These are phyloP conservation scores for Syngnathoides biaculeatus DNA, from an alignment of 2,113 vertebrate genomes.

Conservation along the genomic window DNA sequence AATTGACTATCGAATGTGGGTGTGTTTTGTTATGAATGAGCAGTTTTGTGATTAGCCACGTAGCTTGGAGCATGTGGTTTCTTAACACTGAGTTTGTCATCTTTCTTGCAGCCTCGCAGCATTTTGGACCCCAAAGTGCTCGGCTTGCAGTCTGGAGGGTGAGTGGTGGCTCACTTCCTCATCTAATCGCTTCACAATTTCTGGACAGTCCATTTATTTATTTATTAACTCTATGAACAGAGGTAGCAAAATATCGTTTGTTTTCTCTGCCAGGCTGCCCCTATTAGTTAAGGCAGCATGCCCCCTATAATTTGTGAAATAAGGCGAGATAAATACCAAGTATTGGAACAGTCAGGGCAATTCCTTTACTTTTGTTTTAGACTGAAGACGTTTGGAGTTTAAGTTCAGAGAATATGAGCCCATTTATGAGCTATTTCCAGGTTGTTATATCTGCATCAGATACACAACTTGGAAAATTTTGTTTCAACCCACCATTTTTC, in stretches of 20 bases:
- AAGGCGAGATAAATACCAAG: not conserved
- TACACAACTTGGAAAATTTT: no score
- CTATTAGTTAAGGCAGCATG: constrained; percentile 1
- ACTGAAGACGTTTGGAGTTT: not conserved
- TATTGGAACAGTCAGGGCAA: not conserved
- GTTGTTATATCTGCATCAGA: no score
- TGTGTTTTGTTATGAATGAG: constrained; percentile 11
- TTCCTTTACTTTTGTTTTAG: not conserved
- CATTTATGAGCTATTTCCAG: no score
- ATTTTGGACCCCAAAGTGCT: constrained; percentile 70
- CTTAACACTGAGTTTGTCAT: constrained; percentile 36
- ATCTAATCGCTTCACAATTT: constrained; percentile 34
- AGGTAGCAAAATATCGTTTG: constrained; percentile 1
- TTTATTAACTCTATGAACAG: constrained; percentile 13
- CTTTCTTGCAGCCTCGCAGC: constrained; percentile 55
- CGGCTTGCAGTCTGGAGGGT: constrained; percentile 68
- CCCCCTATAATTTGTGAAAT: constrained; percentile 13
- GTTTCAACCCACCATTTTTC: no score
- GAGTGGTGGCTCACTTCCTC: constrained; percentile 46
- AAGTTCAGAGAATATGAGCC: not conserved
- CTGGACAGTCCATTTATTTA: constrained; percentile 13
- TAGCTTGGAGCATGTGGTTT: constrained; percentile 1
- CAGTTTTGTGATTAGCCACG: constrained; percentile 11
- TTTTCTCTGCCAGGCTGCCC: constrained; percentile 10
- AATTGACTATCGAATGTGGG: constrained; percentile 30